Conservation (phyloP, 2,888 invertebrate genomes). For the Rhamnusium bicolor region DNA sequence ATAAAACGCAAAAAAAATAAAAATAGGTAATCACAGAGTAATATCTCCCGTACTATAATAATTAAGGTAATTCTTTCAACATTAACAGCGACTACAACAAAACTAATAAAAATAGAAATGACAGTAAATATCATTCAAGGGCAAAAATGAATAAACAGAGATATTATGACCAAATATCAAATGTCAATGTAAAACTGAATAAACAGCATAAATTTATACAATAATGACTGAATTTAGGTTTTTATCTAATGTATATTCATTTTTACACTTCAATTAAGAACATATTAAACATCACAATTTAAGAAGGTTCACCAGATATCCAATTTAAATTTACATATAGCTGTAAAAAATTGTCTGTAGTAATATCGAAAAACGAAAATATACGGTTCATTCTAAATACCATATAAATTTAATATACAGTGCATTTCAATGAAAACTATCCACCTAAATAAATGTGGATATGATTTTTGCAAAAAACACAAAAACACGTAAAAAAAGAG, state of each 20-base stretch:
- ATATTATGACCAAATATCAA: neutral
- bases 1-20: too few relatives aligned
- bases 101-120: neutral
- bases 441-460: too few relatives aligned
- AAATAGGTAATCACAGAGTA: neutral
- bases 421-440: too few relatives aligned
- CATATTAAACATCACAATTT: neutral
- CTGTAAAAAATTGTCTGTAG: too few relatives aligned
- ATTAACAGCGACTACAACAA: neutral
- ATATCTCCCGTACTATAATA: neutral
- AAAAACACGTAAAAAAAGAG: too few relatives aligned
- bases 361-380: too few relatives aligned
- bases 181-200: slow-evolving; percentile 7
- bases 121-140: slow-evolving; percentile 3
- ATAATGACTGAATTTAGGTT: neutral
- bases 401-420: too few relatives aligned
- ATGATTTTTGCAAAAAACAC: too few relatives aligned
- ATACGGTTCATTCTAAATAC: too few relatives aligned
- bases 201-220: neutral
- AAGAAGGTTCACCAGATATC: too few relatives aligned
- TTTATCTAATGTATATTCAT: neutral
- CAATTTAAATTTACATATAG: too few relatives aligned
- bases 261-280: neutral
- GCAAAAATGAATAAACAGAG: neutral
- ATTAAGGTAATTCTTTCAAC: neutral